A percentile compares a stretch with the other conserved stretches of the same genome.
These are phyloP conservation scores for Trigoniulus corallinus DNA, from an alignment of 1,140 invertebrate species.

Conservation along the genomic window DNA sequence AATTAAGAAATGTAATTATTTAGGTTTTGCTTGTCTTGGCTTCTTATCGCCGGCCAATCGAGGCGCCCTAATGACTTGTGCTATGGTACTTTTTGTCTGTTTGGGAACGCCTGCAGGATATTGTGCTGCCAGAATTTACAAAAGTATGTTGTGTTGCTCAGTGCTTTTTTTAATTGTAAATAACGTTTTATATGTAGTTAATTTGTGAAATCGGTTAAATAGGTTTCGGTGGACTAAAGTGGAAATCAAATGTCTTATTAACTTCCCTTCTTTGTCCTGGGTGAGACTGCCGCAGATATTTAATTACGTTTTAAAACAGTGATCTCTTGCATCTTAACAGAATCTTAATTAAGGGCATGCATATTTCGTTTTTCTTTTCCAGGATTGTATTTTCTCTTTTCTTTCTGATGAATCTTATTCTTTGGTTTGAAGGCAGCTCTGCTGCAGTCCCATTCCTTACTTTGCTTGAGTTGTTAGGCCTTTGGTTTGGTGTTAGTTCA, in stretches of 20 bases:
- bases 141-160: constrained; percentile 41
- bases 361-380: constrained; percentile 9
- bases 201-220: constrained; percentile 31
- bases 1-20: constrained; percentile 14
- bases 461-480: constrained; percentile 81
- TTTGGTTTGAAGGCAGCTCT: constrained; percentile 88
- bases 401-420: constrained; percentile 88
- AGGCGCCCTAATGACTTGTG: constrained; percentile 95
- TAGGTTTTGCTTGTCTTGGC: constrained; percentile 90
- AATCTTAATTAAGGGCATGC: neutral
- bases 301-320: neutral
- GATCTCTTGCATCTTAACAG: neutral
- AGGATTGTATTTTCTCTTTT: constrained; percentile 89
- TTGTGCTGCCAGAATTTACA: constrained; percentile 88
- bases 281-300: constrained; percentile 34
- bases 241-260: constrained; percentile 93
- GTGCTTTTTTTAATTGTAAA: constrained; percentile 1
- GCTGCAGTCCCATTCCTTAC: constrained; percentile 94
- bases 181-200: neutral
- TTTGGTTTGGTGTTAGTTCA: constrained; percentile 97
- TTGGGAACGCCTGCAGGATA: constrained; percentile 91
- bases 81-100: constrained; percentile 83
- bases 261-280: constrained; percentile 91
- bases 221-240: constrained; percentile 85
- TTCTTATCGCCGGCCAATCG: constrained; percentile 96